A percentile compares a stretch with the other conserved stretches of the same genome.
Conservation (phyloP, 2,797 vertebrate genomes). For the Lophius americanus region DNA sequence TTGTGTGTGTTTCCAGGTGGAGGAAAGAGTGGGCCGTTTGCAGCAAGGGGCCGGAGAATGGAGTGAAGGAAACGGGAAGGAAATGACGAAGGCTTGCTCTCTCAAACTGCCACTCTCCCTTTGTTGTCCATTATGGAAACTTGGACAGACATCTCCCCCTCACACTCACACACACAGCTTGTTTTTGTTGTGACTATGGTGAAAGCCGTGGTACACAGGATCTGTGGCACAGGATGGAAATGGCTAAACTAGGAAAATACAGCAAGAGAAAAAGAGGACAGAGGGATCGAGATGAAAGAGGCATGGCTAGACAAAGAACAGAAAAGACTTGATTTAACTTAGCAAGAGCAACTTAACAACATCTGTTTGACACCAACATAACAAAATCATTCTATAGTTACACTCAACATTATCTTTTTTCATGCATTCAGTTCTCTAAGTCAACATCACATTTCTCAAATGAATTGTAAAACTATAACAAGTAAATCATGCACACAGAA, state of each 20-base stretch:
- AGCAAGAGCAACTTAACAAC: slow-evolving; percentile 3
- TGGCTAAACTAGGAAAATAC: slow-evolving; percentile 21
- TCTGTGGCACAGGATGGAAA: slow-evolving; percentile 57
- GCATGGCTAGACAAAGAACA: not conserved
- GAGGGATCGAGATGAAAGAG: not conserved
- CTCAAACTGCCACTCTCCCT: slow-evolving; percentile 67
- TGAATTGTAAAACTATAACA: not conserved
- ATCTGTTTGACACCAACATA: not conserved
- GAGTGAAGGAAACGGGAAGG: slow-evolving; percentile 84
- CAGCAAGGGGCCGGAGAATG: slow-evolving; percentile 69
- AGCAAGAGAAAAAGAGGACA: slow-evolving; percentile 2
- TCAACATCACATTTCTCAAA: slow-evolving; percentile 20
- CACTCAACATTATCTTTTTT: not conserved
- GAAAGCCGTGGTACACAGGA: slow-evolving; percentile 58
- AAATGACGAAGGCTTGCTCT: slow-evolving; percentile 75
- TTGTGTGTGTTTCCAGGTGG: slow-evolving; percentile 60
- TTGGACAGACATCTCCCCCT: slow-evolving; percentile 36
- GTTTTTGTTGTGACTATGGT: slow-evolving; percentile 60
- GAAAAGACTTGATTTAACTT: not conserved
- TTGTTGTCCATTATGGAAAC: slow-evolving; percentile 72
- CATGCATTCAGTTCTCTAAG: slow-evolving; percentile 1
- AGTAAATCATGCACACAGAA: slow-evolving; percentile 14
- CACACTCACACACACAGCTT: slow-evolving; percentile 10
- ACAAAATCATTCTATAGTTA: not conserved
- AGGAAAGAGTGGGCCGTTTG: slow-evolving; percentile 69